A percentile compares a stretch with the other conserved stretches of the same genome.
phyloP scores from a whole-genome alignment of 2,888 invertebrate species.

The Phorcus lineatus region DNA sequence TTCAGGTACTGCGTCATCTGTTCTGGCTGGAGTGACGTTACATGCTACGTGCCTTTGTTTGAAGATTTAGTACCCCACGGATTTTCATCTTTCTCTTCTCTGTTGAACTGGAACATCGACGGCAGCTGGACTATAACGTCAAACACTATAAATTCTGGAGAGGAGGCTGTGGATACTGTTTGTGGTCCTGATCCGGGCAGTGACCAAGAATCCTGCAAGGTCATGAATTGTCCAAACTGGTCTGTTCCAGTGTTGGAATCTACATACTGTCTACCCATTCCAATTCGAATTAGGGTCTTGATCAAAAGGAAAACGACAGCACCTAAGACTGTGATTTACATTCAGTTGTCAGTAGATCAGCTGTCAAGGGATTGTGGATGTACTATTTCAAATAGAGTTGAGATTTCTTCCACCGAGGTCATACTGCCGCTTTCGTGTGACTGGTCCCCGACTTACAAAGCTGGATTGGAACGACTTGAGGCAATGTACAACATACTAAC shows the following conservation, averaged over 20 bases:
- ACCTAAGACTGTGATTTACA: no score
- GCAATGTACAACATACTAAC: no score
- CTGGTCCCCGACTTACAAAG: no score
- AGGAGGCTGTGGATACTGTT: no score
- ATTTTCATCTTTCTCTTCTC: neutral
- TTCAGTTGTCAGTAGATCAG: no score
- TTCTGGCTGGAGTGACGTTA: neutral
- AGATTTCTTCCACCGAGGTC: no score
- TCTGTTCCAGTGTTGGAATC: neutral
- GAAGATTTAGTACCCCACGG: neutral
- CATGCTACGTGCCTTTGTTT: neutral
- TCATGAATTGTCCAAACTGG: neutral
- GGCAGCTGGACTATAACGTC: neutral
- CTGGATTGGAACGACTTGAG: no score
- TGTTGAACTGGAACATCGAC: neutral
- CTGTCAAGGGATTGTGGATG: no score
- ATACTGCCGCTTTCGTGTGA: no score
- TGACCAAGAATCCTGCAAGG: neutral
- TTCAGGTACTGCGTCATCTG: neutral
- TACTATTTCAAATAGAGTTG: no score
- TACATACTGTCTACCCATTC: neutral
- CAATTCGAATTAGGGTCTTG: neutral
- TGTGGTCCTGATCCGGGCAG: neutral
- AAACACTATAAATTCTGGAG: no score
- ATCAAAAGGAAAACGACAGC: neutral